Percentiles rank a stretch among this genome's conserved stretches.
Conservation (phyloP, 64 coral and sea anemone species). For the Catalaphyllia jardinei region DNA sequence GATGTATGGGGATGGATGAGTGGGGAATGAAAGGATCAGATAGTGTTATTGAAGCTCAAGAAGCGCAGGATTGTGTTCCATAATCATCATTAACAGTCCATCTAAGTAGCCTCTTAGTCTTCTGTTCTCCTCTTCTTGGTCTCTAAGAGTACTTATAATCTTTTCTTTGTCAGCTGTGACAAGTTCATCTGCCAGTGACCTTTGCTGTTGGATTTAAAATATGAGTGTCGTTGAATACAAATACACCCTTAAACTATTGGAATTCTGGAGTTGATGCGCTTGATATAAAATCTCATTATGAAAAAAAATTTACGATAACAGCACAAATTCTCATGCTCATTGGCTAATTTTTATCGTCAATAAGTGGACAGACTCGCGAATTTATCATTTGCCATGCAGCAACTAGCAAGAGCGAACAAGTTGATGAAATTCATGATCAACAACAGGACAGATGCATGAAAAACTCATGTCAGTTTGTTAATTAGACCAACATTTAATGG, state of each 20-base stretch:
- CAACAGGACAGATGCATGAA: too few relatives aligned
- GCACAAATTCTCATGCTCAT: too few relatives aligned
- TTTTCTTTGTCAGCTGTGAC: constrained; percentile 95
- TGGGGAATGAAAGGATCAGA: not conserved
- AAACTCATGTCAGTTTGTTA: too few relatives aligned
- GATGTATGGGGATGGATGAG: not conserved
- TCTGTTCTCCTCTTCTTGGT: constrained; percentile 88
- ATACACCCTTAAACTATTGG: not conserved
- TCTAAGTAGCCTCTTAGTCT: constrained; percentile 86
- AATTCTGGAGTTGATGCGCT: too few relatives aligned
- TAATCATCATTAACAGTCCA: constrained; percentile 97
- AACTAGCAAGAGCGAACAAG: too few relatives aligned
- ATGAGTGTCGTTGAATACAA: not conserved
- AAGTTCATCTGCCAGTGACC: constrained; percentile 96
- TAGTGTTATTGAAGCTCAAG: constrained; percentile 63
- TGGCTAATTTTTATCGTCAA: too few relatives aligned
- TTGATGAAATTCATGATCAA: too few relatives aligned
- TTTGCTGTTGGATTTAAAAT: constrained; percentile 52
- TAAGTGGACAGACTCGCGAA: too few relatives aligned
- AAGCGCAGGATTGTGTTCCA: constrained; percentile 93
- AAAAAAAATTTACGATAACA: too few relatives aligned
- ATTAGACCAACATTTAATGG: too few relatives aligned
- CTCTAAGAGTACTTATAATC: constrained; percentile 86
- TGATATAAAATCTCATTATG: too few relatives aligned
- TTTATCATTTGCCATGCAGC: too few relatives aligned